Base-by-base conservation (phyloP, 2,888 invertebrate genomes). In the Hetaerina titia region DNA sequence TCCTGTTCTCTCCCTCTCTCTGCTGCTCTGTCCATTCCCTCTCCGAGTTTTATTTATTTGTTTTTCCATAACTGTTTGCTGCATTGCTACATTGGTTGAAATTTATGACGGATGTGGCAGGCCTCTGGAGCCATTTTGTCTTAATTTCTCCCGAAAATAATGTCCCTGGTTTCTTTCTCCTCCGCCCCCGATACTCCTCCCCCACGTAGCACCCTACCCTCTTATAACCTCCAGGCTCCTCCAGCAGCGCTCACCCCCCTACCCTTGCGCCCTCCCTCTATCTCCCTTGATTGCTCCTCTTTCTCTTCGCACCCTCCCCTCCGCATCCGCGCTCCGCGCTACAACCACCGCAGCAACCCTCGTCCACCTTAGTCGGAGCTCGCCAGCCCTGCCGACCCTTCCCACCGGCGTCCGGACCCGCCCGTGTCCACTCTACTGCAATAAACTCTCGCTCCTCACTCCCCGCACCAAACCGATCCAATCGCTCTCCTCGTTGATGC, bases 391-490 rank as follows among this genome's bases (percentile, higher is more conserved):
- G 45, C 45, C 45, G 45, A 4, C 45, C 45, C 45, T 45, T 45
- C 45, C 45, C 45, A 45, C 45, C 45, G 45, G 45, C 31, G 15
- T 69, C 81, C 31, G 31, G n/a, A n/a, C 69, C n/a, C 22, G 45
- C n/a, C 56, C 88, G 13, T 31, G 92, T 74, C 92, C 92, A 92
- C 92, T 92, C 92, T 45, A 56, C 45, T 45, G 56, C 92, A 92
- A 69, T 81, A 81, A 81, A 81, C 81, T 81, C 25, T 25, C 6
- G 8, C 45, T 19, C 69, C n/a, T 69, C 6, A n/a, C n/a, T 56
- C 8, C 92, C n/a, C 69, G 9, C 90, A 13, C 90, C 17, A 60
- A 60, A 8, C 81, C 31, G 81, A n/a, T 74, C 69, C 92, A 92
- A 22, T 89, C 89, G 19, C n/a, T 13, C 13, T 57, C 22, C 31